Evolutionary conservation across 1,140 invertebrate genomes (phyloP).

Genomic region (Bombyx mandarina): DNA sequence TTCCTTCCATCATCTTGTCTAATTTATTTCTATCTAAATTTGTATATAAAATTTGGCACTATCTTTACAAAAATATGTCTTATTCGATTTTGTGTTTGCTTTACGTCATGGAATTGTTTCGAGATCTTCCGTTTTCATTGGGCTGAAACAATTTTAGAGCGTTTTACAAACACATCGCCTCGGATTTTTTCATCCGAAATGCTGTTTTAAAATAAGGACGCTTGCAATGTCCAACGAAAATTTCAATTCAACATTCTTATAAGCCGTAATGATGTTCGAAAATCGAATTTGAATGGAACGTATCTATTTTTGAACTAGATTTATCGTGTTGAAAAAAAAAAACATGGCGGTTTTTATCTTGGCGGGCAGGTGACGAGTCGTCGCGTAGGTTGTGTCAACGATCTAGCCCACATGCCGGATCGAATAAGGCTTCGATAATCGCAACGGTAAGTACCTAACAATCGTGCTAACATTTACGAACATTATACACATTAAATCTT

Average conservation of each 20-base stretch:
- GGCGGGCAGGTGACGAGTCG: slow-evolving; percentile 59
- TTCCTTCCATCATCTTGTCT: slow-evolving; percentile 72
- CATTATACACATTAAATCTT: too few relatives aligned
- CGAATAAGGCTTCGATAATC: slow-evolving; percentile 64
- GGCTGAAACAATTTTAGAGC: slow-evolving; percentile 31
- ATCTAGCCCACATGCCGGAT: slow-evolving; percentile 66
- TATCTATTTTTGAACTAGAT: slow-evolving; percentile 56
- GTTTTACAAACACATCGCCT: too few relatives aligned
- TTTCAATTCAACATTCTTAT: too few relatives aligned
- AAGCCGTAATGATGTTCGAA: slow-evolving; percentile 2
- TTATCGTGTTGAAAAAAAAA: slow-evolving; percentile 53
- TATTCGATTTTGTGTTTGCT: slow-evolving; percentile 28
- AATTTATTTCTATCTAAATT: slow-evolving; percentile 54
- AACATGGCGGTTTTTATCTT: slow-evolving; percentile 38
- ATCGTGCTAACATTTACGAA: slow-evolving; percentile 22
- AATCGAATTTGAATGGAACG: slow-evolving; percentile 23
- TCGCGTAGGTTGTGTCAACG: slow-evolving; percentile 66
- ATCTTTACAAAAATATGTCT: slow-evolving; percentile 61
- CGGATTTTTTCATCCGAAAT: slow-evolving; percentile 25
- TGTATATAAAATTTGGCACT: slow-evolving; percentile 61
- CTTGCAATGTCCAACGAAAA: too few relatives aligned
- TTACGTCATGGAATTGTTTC: slow-evolving; percentile 61
- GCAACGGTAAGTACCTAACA: slow-evolving; percentile 38
- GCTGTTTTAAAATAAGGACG: slow-evolving; percentile 13
- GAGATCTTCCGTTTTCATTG: slow-evolving; percentile 59